phyloP scores from a whole-genome alignment of 2,888 invertebrate genomes.

The Cephus pygmeus region DNA sequence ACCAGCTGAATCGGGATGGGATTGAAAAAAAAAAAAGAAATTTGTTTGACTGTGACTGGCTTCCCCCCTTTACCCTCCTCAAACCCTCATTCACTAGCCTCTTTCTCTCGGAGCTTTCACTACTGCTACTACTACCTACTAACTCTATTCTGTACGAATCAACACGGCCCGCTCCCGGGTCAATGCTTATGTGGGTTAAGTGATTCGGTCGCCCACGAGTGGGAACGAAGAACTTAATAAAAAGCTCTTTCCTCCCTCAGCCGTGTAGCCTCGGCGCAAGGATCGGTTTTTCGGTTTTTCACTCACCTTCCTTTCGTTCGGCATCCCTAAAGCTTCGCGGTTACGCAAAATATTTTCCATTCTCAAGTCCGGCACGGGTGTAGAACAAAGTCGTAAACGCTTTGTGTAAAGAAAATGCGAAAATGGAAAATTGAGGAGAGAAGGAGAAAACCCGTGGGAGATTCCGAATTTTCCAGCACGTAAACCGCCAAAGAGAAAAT shows the following conservation, averaged over 20 bases:
- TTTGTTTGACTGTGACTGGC: neutral
- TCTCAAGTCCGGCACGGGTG: neutral
- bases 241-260: neutral
- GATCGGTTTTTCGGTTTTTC: neutral
- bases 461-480: neutral
- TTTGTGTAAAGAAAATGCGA: neutral
- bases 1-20: neutral
- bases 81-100: neutral
- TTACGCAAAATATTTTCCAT: neutral
- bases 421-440: neutral
- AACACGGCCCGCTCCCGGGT: neutral
- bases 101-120: neutral
- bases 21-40: neutral
- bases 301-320: neutral
- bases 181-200: conserved; percentile 10
- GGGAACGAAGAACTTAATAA: neutral
- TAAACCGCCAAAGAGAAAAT: neutral
- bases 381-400: neutral
- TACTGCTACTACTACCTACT: neutral
- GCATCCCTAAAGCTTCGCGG: neutral
- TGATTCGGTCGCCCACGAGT: neutral
- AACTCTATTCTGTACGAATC: neutral
- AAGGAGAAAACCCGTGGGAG: neutral
- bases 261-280: neutral
- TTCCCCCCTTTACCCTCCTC: neutral